These are phyloP conservation scores for Parthenolecanium corni DNA, from an alignment of 2,888 invertebrate species.

Conservation along the genomic window DNA sequence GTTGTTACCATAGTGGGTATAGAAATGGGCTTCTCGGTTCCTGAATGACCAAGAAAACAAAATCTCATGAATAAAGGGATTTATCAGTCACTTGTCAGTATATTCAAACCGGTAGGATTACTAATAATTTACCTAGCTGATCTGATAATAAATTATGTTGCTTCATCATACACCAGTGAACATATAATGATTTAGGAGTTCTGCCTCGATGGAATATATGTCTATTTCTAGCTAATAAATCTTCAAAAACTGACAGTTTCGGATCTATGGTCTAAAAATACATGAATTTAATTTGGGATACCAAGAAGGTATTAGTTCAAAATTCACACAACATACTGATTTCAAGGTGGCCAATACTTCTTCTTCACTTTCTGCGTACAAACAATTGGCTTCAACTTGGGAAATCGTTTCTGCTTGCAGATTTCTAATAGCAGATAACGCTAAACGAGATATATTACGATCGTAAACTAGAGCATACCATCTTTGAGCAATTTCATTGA, in stretches of 20 bases:
- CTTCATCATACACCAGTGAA: constrained; percentile 86
- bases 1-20: constrained; percentile 29
- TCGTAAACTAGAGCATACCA: constrained; percentile 95
- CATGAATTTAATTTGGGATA: background rate
- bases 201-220: constrained; percentile 77
- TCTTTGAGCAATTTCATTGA: constrained; percentile 84
- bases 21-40: constrained; percentile 30
- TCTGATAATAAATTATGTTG: constrained; percentile 84
- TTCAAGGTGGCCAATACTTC: constrained; percentile 66
- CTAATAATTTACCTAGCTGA: constrained; percentile 53
- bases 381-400: constrained; percentile 72
- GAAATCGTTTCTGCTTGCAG: constrained; percentile 82
- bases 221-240: constrained; percentile 68
- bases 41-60: constrained; percentile 5
- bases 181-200: constrained; percentile 69
- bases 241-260: constrained; percentile 67
- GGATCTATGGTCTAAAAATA: constrained; percentile 54
- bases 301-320: constrained; percentile 7
- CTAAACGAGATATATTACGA: constrained; percentile 81
- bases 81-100: background rate
- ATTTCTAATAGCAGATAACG: constrained; percentile 85
- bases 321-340: constrained; percentile 48
- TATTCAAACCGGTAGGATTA: background rate
- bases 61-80: background rate
- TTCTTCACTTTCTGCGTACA: constrained; percentile 84